Evolutionary conservation across 2,113 vertebrate genomes (phyloP).

Genomic region (Carassius carassius): DNA sequence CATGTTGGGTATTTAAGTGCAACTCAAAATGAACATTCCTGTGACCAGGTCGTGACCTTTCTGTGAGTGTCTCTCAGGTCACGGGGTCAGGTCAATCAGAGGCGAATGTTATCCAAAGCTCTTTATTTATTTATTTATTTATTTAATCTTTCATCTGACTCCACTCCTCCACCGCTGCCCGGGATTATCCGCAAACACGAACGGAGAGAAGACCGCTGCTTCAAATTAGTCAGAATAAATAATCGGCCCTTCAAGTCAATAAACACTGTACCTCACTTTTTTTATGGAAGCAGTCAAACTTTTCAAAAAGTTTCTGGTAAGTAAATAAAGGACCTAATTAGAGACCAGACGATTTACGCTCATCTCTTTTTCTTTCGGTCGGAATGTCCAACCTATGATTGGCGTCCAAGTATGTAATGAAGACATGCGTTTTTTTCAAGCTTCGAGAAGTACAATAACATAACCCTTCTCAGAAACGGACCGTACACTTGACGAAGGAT

Average conservation of each 20-base stretch:
- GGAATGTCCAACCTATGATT: not conserved
- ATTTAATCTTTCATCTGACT: conserved; percentile 73
- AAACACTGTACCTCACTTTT: conserved; percentile 70
- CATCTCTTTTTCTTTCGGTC: not conserved
- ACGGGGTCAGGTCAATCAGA: conserved; percentile 68
- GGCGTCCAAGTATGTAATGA: not conserved
- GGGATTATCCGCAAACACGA: conserved; percentile 63
- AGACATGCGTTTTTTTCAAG: not conserved
- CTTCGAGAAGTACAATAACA: not conserved
- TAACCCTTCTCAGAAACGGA: not conserved
- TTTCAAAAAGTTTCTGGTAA: conserved; percentile 54
- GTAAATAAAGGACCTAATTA: conserved; percentile 57
- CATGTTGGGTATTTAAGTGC: conserved; percentile 18
- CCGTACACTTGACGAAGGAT: not conserved
- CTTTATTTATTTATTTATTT: conserved; percentile 73
- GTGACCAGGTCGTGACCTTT: conserved; percentile 65
- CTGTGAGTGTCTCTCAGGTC: conserved; percentile 68
- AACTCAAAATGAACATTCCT: conserved; percentile 57
- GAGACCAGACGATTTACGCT: not conserved
- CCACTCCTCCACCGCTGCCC: conserved; percentile 67
- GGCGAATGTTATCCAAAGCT: conserved; percentile 75
- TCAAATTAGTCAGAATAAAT: conserved; percentile 80
- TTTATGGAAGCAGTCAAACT: conserved; percentile 75
- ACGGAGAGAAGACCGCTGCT: conserved; percentile 64
- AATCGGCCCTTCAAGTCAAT: conserved; percentile 67